Evolutionary conservation across 53 echinoderm and acorn worm genomes (phyloP), one percentile per base, ranked within the genome.

Genomic region (Antedon mediterranea): DNA sequence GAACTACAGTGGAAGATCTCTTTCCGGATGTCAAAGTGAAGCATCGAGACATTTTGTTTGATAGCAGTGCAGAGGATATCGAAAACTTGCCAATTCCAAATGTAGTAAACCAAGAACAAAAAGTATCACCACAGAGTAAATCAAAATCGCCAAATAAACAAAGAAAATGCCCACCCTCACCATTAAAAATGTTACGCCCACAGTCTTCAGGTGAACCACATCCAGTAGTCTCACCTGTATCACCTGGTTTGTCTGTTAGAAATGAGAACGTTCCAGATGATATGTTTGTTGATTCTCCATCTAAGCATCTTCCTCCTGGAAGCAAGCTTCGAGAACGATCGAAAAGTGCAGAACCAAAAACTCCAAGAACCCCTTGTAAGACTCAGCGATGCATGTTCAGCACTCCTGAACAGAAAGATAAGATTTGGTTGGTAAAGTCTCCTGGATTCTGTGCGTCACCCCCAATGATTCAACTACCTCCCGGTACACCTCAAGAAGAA

Each of bases 401-500:
- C 23, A 57, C 57, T 18, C 57, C 57, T 57, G 57, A 57, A 2
- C 57, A 57, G 57, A 57, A 57, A 18, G 57, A 57, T 18, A 57
- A 57, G 57, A 57, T 57, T 2, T 57, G 57, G 57, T 23, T 57
- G 57, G 57, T 57, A 23, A 57, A 57, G 57, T 15, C 14, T 23
- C 57, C 57, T 2, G 57, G 57, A 15, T 15, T 3, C 57, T 57
- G 23, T 15, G 11, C 57, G 23, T 57, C 57, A 57, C 57, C 57
- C 9, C 57, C 57, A 18, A 57, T 57, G 57, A 13, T 57, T 18
- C 57, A 57, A 26, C 57, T 94, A 44, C 89, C 91, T n/a, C 91
- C 93, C 0, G 86, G 88, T 32, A 85, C 91, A 14, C 87, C 90
- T 20, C 57, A 73, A 43, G 92, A 88, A 74, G 98, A 93, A 37